Percentiles rank a stretch among this genome's conserved stretches.
phyloP scores from a whole-genome alignment of 2,113 vertebrate genomes.

The Aptenodytes forsteri region DNA sequence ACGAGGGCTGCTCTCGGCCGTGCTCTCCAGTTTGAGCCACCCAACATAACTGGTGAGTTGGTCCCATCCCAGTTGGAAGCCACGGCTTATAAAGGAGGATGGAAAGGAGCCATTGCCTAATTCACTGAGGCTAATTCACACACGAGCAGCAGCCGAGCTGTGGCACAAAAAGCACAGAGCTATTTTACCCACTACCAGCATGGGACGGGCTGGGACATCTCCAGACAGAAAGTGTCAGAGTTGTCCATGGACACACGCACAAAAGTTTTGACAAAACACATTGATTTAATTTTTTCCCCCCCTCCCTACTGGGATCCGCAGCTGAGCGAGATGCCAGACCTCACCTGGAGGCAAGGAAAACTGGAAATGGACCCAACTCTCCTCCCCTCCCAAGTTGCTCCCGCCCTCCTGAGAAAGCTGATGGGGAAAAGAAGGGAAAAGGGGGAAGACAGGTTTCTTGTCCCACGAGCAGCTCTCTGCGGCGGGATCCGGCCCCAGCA shows the following conservation, averaged over 20 bases:
- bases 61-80: background rate
- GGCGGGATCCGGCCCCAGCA: background rate
- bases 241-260: background rate
- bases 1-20: fast-evolving
- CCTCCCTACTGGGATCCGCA: fast-evolving
- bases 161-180: background rate
- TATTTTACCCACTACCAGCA: fast-evolving
- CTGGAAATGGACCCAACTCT: background rate
- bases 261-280: background rate
- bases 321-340: background rate
- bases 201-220: background rate
- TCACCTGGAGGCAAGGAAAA: background rate
- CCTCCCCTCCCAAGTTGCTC: background rate
- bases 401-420: background rate
- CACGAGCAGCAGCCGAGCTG: background rate
- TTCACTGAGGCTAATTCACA: too few relatives aligned
- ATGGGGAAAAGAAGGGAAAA: background rate
- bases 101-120: background rate
- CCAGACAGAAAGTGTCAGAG: background rate
- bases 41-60: background rate
- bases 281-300: fast-evolving
- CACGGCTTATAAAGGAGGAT: background rate
- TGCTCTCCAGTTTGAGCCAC: background rate
- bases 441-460: background rate
- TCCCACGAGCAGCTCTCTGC: background rate